phyloP scores from a whole-genome alignment of 2,888 invertebrate genomes.

The Caradrina clavipalpis region DNA sequence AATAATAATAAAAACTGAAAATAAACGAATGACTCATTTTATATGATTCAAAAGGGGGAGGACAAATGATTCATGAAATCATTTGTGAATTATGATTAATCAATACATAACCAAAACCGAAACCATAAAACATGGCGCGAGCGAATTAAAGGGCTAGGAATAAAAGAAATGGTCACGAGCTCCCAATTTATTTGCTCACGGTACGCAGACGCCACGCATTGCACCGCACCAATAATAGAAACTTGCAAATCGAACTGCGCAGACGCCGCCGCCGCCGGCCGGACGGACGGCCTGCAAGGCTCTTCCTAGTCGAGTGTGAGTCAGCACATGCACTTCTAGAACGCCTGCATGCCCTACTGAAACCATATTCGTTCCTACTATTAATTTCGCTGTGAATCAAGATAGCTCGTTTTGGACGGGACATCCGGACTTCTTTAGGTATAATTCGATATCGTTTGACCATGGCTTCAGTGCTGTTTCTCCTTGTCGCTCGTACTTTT shows the following conservation, averaged over 20 bases:
- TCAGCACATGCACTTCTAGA: slow-evolving; percentile 60
- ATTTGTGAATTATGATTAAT: slow-evolving; percentile 7
- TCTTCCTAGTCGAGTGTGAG: slow-evolving; percentile 65
- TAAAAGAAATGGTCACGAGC: neutral
- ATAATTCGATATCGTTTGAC: slow-evolving; percentile 30
- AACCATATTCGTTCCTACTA: slow-evolving; percentile 48
- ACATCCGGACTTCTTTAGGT: slow-evolving; percentile 34
- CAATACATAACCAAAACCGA: neutral
- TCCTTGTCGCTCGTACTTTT: slow-evolving; percentile 4
- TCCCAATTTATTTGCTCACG: slow-evolving; percentile 47
- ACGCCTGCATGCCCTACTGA: slow-evolving; percentile 46
- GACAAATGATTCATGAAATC: slow-evolving; percentile 26
- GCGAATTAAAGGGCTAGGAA: neutral
- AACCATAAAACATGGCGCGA: neutral
- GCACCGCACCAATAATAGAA: slow-evolving; percentile 66
- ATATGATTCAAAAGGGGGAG: slow-evolving; percentile 44
- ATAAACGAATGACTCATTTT: slow-evolving; percentile 34
- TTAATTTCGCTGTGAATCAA: slow-evolving; percentile 32
- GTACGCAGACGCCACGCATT: slow-evolving; percentile 52
- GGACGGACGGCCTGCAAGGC: slow-evolving; percentile 69
- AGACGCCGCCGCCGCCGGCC: slow-evolving; percentile 55
- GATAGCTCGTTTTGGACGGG: slow-evolving; percentile 45
- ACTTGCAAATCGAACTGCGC: slow-evolving; percentile 60
- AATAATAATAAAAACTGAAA: slow-evolving; percentile 9
- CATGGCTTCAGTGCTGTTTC: slow-evolving; percentile 6